These are phyloP conservation scores for Manduca sexta DNA, from an alignment of 1,140 invertebrate species.

Conservation along the genomic window DNA sequence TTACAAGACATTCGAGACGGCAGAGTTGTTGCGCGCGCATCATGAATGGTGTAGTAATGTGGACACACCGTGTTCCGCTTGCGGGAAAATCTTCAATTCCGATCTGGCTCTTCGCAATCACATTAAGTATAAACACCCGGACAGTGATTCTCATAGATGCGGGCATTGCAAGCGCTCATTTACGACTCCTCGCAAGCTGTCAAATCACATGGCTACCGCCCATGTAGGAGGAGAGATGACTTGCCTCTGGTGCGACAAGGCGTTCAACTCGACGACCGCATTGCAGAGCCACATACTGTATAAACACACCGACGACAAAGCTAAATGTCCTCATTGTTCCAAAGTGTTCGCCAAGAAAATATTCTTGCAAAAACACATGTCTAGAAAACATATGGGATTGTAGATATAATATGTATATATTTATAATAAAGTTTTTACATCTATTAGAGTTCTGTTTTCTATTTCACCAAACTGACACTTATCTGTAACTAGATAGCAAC, in stretches of 20 bases:
- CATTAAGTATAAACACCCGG: constrained; percentile 45
- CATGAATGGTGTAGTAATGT: constrained; percentile 22
- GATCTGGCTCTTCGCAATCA: constrained; percentile 44
- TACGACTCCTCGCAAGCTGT: constrained; percentile 28
- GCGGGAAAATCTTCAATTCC: constrained; percentile 40
- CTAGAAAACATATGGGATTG: not conserved
- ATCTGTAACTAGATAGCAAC: too few relatives aligned
- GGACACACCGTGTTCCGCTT: constrained; percentile 30
- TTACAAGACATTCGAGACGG: constrained; percentile 37
- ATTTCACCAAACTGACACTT: too few relatives aligned
- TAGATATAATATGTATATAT: too few relatives aligned
- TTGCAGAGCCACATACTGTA: constrained; percentile 42
- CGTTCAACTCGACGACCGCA: constrained; percentile 33
- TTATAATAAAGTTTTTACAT: too few relatives aligned
- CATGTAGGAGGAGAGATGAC: constrained; percentile 30
- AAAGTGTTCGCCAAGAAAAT: constrained; percentile 31
- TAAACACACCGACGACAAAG: constrained; percentile 28
- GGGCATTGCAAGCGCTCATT: constrained; percentile 38
- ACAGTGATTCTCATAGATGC: constrained; percentile 30
- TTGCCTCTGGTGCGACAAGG: constrained; percentile 31
- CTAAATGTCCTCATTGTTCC: constrained; percentile 29
- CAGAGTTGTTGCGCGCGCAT: constrained; percentile 25
- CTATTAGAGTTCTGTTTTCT: too few relatives aligned
- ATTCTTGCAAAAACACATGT: constrained; percentile 41
- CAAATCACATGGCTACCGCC: constrained; percentile 38